A percentile compares a stretch with the other conserved stretches of the same genome.
These are phyloP conservation scores for Cetonia aurata DNA, from an alignment of 2,888 invertebrate genomes.

Conservation along the genomic window DNA sequence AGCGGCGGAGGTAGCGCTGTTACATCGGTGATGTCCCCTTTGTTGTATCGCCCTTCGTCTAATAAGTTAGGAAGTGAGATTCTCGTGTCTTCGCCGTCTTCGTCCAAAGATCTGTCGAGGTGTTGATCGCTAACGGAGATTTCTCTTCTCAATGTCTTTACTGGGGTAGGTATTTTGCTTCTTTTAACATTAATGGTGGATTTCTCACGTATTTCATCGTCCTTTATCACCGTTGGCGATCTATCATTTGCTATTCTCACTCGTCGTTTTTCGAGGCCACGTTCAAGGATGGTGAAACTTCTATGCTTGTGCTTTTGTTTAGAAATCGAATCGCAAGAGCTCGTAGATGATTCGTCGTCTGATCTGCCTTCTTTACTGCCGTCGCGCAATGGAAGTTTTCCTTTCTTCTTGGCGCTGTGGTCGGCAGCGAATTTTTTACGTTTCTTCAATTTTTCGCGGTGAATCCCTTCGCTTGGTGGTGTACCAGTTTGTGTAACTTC, in stretches of 20 bases:
- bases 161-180: slow-evolving; percentile 57
- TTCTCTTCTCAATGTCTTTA: slow-evolving; percentile 47
- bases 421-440: slow-evolving; percentile 22
- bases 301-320: slow-evolving; percentile 53
- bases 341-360: slow-evolving; percentile 43
- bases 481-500: slow-evolving; percentile 46
- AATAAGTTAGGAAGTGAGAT: slow-evolving; percentile 26
- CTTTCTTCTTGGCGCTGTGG: slow-evolving; percentile 19
- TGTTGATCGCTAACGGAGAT: slow-evolving; percentile 62
- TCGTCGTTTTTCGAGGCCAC: slow-evolving; percentile 44
- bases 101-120: slow-evolving; percentile 52
- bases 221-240: slow-evolving; percentile 18
- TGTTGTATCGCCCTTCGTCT: slow-evolving; percentile 20
- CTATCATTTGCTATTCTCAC: slow-evolving; percentile 18
- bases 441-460: slow-evolving; percentile 31
- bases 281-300: slow-evolving; percentile 62
- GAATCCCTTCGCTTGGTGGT: slow-evolving; percentile 21
- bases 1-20: slow-evolving; percentile 61
- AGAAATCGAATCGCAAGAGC: slow-evolving; percentile 44
- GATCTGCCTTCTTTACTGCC: slow-evolving; percentile 23
- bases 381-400: neutral
- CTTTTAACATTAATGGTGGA: slow-evolving; percentile 29
- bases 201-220: slow-evolving; percentile 38
- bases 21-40: slow-evolving; percentile 47
- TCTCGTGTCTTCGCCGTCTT: slow-evolving; percentile 39